phyloP scores from a whole-genome alignment of 2,113 vertebrate genomes.

The Ia io region DNA sequence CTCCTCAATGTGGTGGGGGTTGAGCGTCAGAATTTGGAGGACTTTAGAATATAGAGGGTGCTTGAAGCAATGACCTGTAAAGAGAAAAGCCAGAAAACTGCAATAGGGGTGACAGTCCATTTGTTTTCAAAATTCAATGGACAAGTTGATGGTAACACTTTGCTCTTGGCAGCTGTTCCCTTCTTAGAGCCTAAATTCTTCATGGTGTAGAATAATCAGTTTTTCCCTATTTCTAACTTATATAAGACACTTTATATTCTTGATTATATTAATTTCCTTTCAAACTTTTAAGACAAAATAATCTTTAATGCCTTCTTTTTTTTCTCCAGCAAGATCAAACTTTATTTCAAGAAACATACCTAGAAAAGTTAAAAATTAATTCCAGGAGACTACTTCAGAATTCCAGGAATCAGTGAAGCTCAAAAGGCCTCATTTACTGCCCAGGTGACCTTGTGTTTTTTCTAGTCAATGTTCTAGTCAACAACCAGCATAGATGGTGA shows the following conservation, averaged over 20 bases:
- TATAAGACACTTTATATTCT: not conserved
- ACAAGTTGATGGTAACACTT: not conserved
- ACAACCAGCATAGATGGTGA: slow-evolving; percentile 42
- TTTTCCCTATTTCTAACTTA: not conserved
- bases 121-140: not conserved
- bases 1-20: not conserved
- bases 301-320: not conserved
- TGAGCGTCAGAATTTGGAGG: not conserved
- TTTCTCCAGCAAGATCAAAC: not conserved
- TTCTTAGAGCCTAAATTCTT: not conserved
- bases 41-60: not conserved
- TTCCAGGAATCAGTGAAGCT: slow-evolving; percentile 68
- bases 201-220: not conserved
- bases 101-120: not conserved
- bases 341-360: slow-evolving; percentile 43
- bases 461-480: slow-evolving; percentile 46
- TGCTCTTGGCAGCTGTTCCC: not conserved
- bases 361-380: slow-evolving; percentile 80
- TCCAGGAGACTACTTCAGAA: slow-evolving; percentile 63
- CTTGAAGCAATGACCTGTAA: not conserved
- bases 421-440: not conserved
- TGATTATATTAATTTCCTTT: not conserved
- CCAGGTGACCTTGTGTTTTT: slow-evolving; percentile 57
- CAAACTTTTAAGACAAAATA: slow-evolving; percentile 1
- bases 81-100: not conserved